These are phyloP conservation scores for Typhlichthys eigenmanni DNA, from an alignment of 2,797 vertebrate species.

Conservation along the genomic window DNA sequence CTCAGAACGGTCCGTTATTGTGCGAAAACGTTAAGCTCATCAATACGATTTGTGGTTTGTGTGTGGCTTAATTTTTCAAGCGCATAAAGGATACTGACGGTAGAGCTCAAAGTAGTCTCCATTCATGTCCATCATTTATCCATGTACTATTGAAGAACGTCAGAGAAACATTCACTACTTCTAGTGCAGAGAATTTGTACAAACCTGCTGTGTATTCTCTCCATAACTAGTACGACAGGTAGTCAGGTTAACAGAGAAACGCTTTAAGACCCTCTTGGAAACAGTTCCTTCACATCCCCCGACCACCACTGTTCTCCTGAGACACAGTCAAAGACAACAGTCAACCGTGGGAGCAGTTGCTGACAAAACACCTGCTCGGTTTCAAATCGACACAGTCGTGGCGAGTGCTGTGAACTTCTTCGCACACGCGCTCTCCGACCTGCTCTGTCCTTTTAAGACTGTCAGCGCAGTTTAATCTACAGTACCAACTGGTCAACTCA, in stretches of 20 bases:
- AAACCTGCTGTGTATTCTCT: constrained; percentile 74
- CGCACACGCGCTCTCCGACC: constrained; percentile 40
- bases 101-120: constrained; percentile 44
- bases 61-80: constrained; percentile 49
- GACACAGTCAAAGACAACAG: constrained; percentile 44
- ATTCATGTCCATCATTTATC: constrained; percentile 51
- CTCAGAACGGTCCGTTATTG: constrained; percentile 62
- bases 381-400: constrained; percentile 10
- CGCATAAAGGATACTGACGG: constrained; percentile 36
- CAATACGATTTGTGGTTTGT: constrained; percentile 43
- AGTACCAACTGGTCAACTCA: constrained; percentile 51
- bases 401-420: constrained; percentile 44
- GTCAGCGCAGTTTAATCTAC: constrained; percentile 41
- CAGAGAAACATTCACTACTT: constrained; percentile 36
- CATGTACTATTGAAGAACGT: constrained; percentile 51
- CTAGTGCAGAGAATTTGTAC: constrained; percentile 65
- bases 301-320: constrained; percentile 57
- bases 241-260: constrained; percentile 58
- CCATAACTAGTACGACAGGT: constrained; percentile 56
- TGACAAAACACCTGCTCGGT: constrained; percentile 27
- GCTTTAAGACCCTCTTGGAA: constrained; percentile 37
- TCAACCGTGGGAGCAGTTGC: constrained; percentile 31
- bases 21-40: constrained; percentile 69
- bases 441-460: constrained; percentile 66
- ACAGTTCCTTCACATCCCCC: constrained; percentile 31